Evolutionary conservation across 1,140 invertebrate species (phyloP), one percentile per base, ranked within the genome.

Genomic region (Tribolium madens): DNA sequence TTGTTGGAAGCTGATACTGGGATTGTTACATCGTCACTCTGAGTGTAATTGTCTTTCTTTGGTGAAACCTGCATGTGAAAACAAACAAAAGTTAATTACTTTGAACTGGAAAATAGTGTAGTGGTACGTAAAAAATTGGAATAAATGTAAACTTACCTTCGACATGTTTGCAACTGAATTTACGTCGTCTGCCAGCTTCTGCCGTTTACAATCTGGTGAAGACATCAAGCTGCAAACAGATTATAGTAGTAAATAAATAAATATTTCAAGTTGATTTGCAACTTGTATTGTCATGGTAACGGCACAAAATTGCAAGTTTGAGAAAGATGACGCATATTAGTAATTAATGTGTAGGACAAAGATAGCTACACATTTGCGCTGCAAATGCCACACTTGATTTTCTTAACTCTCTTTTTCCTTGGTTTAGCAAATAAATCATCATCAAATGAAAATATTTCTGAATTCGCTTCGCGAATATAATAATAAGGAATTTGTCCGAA

Each of bases 11-110:
- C 52, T 53, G 52, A 53, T 53, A 18, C 52, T 21, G 52, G 13
- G 52, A 18, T 53, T 53, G 52, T 53, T 53, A 53, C 52, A 53
- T 53, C 52, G 52, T 53, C 52, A 53, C 15, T 53, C 52, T 53
- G 52, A 53, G 52, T 53, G 13, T 53, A 14, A 50, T 1, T 18
- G 52, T 53, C 52, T 53, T 53, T 18, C 52, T 15, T 53, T 53
- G 52, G 52, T 18, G 15, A 53, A 53, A 53, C 17, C 52, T 53
- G 52, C 52, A 53, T 53, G 52, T 53, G 52, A 53, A 53, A 53
- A 53, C 17, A 53, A 53, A 53, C 52, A 53, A 53, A 53, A 53
- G 17, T 53, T 13, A 52, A 52, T 52, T 52, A 52, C 6, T 15
- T 52, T 52, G 13, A 52, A 52, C 13, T 52, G 48, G 48, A 52